Evolutionary conservation across 2,797 vertebrate genomes (phyloP), one percentile per base, ranked within the genome.

Genomic region (Poecilia gillii): DNA sequence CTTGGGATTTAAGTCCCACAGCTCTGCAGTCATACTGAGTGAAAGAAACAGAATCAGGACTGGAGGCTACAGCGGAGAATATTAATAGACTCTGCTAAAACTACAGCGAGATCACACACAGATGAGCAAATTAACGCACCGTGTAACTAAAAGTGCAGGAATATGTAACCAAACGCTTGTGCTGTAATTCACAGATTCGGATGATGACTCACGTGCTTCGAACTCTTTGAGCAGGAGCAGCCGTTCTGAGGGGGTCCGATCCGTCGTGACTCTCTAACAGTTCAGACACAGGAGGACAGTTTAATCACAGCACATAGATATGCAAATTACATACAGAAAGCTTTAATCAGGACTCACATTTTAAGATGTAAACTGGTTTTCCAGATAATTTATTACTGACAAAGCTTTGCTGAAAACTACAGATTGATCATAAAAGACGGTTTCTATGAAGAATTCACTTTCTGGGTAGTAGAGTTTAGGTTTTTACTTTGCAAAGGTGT

Each of bases 191-290:
- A 39, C 5, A 74, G 49, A 72, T 39, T 77, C 70, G 64, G 47
- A 74, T 5, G 68, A 31, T n/a, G 82, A 95, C 96, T 96, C 90
- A 96, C 96, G 95, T 49, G 96, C 83, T 92, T 96, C 95, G 83
- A 96, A 96, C 88, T 96, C 96, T 72, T 73, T 93, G 73, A 96
- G 89, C 76, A 95, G 82, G 3, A 96, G 88, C 77, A 96, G 88
- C 77, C 93, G 90, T 86, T 96, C 96, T 82, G 96, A 96, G 28
- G 90, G 86, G 3, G 94, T 95, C 45, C 92, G 91, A 80, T 95
- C 95, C 89, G 94, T 92, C 75, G 94, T 93, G 43, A 85, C 86
- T 93, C 90, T 96, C 96, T 7, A 90, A 89, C 55, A 78, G 18
- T 25, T 0, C 4, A 79, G 3, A 79, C 1, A 71, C 2, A 51